A percentile compares a stretch with the other conserved stretches of the same genome.
phyloP scores from a whole-genome alignment of 2,888 invertebrate genomes.

The Lamellibrachia satsuma region DNA sequence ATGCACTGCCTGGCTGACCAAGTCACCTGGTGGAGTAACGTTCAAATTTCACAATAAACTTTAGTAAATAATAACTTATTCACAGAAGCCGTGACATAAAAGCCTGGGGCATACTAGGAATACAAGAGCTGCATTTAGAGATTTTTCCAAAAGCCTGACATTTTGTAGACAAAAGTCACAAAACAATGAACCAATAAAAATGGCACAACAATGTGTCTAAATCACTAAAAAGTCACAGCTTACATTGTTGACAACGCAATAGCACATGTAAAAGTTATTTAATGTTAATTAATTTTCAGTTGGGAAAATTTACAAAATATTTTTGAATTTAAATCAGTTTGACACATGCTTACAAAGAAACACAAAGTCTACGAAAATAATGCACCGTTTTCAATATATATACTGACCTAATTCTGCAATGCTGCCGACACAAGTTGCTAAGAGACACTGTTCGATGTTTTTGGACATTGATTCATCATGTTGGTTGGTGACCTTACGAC shows the following conservation, averaged over 20 bases:
- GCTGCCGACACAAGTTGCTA: constrained; percentile 90
- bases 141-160: no score
- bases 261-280: neutral
- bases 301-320: neutral
- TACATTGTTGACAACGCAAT: neutral
- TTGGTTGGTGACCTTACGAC: constrained; percentile 17
- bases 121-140: no score
- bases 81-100: neutral
- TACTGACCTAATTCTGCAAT: constrained; percentile 79
- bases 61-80: neutral
- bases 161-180: no score
- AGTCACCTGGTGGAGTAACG: constrained; percentile 38
- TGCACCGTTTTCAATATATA: neutral
- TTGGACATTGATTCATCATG: neutral
- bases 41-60: neutral
- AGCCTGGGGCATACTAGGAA: constrained; percentile 63
- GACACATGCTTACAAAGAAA: neutral
- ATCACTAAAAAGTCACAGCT: neutral
- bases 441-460: constrained; percentile 74
- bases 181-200: neutral
- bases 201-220: neutral
- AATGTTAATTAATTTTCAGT: neutral
- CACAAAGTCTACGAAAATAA: neutral
- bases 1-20: constrained; percentile 42
- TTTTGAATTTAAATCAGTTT: neutral